phyloP scores from a whole-genome alignment of 1,140 invertebrate species.

The Drosophila elegans region DNA sequence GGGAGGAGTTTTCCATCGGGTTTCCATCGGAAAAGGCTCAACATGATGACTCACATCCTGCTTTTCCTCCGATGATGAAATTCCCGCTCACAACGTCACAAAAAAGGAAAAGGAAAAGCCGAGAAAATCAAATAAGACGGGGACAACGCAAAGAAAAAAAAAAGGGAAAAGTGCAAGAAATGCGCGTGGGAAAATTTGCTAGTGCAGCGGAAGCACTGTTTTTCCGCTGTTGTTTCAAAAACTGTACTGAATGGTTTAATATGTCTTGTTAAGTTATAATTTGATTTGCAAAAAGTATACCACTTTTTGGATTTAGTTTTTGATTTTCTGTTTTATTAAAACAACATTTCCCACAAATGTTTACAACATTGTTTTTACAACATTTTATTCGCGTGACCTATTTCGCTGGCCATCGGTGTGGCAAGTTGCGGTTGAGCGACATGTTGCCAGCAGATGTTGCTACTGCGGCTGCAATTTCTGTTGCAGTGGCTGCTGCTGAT shows the following conservation, averaged over 20 bases:
- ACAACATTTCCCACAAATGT: not conserved
- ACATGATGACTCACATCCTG: slow-evolving; percentile 58
- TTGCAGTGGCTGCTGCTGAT: slow-evolving; percentile 13
- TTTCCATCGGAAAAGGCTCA: slow-evolving; percentile 15
- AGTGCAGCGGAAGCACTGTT: slow-evolving; percentile 26
- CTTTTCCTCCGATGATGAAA: slow-evolving; percentile 49
- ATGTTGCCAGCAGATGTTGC: slow-evolving; percentile 67
- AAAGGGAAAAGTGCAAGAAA: slow-evolving; percentile 26
- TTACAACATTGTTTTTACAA: not conserved
- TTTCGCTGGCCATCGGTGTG: slow-evolving; percentile 1
- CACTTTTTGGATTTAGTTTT: not conserved
- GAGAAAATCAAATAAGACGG: slow-evolving; percentile 5
- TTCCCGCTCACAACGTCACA: slow-evolving; percentile 25
- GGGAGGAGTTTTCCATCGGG: not conserved
- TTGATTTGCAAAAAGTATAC: not conserved
- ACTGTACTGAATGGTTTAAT: not conserved
- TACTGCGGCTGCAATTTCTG: slow-evolving; percentile 17
- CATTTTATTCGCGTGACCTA: not conserved
- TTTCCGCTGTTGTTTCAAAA: slow-evolving; percentile 6
- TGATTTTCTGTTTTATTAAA: not conserved
- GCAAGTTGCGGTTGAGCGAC: slow-evolving; percentile 39
- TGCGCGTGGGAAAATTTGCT: slow-evolving; percentile 55
- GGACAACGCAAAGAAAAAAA: not conserved
- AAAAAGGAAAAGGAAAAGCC: slow-evolving; percentile 12
- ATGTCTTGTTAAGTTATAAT: not conserved